Evolutionary conservation across 2,888 invertebrate genomes (phyloP), one percentile per base, ranked within the genome.

Genomic region (Megalurothrips usitatus): DNA sequence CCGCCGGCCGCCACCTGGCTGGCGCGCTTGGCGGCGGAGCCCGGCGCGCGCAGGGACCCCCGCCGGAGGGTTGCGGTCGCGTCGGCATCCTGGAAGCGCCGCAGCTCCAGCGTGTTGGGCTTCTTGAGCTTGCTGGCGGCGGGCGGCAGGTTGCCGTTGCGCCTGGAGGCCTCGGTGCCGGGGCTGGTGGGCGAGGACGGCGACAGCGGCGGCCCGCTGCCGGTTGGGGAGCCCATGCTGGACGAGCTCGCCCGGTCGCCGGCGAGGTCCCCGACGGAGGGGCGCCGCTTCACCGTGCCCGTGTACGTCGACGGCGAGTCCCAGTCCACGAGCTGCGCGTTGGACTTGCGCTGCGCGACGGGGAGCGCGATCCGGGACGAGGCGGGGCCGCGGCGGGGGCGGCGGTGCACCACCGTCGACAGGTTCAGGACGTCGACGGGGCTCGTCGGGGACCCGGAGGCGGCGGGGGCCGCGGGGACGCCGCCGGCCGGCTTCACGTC

Each of bases 261-360:
- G 19, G 17, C 58, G 68, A 26, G 23, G 58, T 58, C 58, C 19
- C 58, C 58, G 19, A 58, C 14, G 68, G 68, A 75, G 12, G 92
- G 90, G 83, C 93, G 89, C 83, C 92, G 88, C 86, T 92, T 93
- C 6, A 93, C 92, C 1, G 93, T 94, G 19, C 93, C 93, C 0
- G 93, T 94, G 85, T 90, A 90, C 49, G 90, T 88, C 43, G 92
- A 93, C 63, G 93, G 92, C 43, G 91, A 92, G 86, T 93, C 93
- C 93, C 93, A 94, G 86, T 93, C 93, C 83, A 92, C 87, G 87
- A 75, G 68, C 68, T 75, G 68, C 68, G 68, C 26, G 68, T 26
- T 75, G 68, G 68, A 23, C 68, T 12, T 75, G 68, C 68, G 68
- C 23, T 26, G 8, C 11, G 68, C 23, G 68, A 26, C 26, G 10